Evolutionary conservation across 1,140 invertebrate genomes (phyloP), one percentile per base, ranked within the genome.

Genomic region (Cheumatopsyche charites): DNA sequence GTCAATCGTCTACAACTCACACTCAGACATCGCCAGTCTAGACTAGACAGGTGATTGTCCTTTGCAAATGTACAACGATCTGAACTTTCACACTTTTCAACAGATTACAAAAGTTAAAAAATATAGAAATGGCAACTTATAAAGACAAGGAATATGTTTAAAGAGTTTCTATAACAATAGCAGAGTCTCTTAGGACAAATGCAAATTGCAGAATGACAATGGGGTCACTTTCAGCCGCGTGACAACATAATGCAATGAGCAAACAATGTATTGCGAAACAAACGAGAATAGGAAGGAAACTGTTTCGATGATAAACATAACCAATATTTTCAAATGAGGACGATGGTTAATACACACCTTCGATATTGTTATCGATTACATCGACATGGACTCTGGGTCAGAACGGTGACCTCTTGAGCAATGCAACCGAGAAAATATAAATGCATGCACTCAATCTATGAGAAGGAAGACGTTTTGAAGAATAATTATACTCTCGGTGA

Each of bases 31-130:
- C n/a, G 7, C 5, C 15, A 19, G 9, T 9, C 19, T 15, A 52
- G 47, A 17, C 47, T 52, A 52, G 47, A 52, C 47, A 52, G 47
- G 47, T 52, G 47, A 52, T 17, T 52, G 47, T 19, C 47, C 47
- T 7, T 52, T 17, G 47, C 19, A 7, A 52, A 19, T 17, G 19
- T 17, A 17, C 19, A 52, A 17, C n/a, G 47, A 17, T 7, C 15
- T 17, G 15, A 17, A 52, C 19, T 52, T 52, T 5, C 19, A 17
- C 47, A 52, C 15, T 36, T 9, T n/a, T n/a, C n/a, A n/a, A n/a
- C n/a, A n/a, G n/a, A n/a, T n/a, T n/a, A n/a, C n/a, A n/a, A n/a
- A n/a, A n/a, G n/a, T n/a, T n/a, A n/a, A n/a, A n/a, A n/a, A n/a
- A n/a, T n/a, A n/a, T n/a, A n/a, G n/a, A n/a, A n/a, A n/a, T n/a